A percentile compares a stretch with the other conserved stretches of the same genome.
phyloP scores from a whole-genome alignment of 2,113 vertebrate genomes.

The Cyanoliseus patagonus region DNA sequence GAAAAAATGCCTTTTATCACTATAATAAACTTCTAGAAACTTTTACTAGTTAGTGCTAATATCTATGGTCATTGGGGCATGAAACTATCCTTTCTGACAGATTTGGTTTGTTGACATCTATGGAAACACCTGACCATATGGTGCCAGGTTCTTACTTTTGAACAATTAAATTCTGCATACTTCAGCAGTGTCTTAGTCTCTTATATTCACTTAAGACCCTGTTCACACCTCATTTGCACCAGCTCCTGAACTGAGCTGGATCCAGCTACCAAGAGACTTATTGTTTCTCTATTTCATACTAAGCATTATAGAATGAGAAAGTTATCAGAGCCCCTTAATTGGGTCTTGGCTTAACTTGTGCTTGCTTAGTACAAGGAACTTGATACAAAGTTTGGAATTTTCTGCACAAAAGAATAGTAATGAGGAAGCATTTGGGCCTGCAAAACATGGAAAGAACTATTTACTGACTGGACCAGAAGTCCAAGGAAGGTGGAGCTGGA shows the following conservation, averaged over 20 bases:
- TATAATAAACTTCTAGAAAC: not conserved
- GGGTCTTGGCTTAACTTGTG: not conserved
- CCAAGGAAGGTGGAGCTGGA: not conserved
- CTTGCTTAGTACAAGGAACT: not conserved
- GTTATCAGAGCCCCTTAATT: not conserved
- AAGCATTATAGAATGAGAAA: not conserved
- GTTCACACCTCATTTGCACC: not conserved
- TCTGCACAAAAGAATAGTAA: not conserved
- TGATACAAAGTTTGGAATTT: not conserved
- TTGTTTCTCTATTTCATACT: not conserved
- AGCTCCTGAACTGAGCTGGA: not conserved
- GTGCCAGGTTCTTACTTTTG: not conserved
- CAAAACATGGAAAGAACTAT: not conserved
- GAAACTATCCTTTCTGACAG: slow-evolving; percentile 35
- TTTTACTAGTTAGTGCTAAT: not conserved
- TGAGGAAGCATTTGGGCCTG: not conserved
- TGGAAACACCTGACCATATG: slow-evolving; percentile 37
- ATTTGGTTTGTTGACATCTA: slow-evolving; percentile 1
- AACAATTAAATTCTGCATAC: not conserved
- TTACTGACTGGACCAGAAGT: not conserved
- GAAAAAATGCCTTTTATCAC: not conserved
- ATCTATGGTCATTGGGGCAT: not conserved
- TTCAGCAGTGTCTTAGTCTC: not conserved
- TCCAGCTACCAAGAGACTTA: not conserved
- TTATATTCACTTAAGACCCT: not conserved